Evolutionary conservation across 2,797 vertebrate species (phyloP).

Genomic region (Apodemus agrarius): DNA sequence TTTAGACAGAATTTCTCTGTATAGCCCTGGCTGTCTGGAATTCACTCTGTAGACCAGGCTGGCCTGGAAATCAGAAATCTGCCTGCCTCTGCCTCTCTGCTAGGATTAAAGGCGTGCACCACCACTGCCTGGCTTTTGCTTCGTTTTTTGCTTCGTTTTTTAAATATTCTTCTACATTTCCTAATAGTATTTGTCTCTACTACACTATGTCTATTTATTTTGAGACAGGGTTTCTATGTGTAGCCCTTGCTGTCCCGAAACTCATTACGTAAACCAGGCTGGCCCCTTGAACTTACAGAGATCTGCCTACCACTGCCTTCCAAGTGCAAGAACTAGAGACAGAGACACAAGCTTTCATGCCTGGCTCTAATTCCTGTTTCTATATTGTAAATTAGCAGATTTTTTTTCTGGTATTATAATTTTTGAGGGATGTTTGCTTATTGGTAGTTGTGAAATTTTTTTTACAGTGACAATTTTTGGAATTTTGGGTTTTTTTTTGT

Average conservation of each 20-base stretch:
- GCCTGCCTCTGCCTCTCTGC: no score
- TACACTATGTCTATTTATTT: not conserved
- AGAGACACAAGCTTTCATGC: not conserved
- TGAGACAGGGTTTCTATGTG: not conserved
- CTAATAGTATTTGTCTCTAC: not conserved
- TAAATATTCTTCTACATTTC: not conserved
- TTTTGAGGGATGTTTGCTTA: conserved; percentile 54
- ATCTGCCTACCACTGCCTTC: not conserved
- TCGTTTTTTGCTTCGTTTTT: no score
- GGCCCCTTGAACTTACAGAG: not conserved
- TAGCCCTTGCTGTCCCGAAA: not conserved
- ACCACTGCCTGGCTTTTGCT: no score
- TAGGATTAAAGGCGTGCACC: no score
- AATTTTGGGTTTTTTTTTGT: no score
- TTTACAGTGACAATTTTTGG: not conserved
- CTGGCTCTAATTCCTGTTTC: not conserved
- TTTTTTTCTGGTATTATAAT: not conserved
- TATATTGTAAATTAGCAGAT: conserved; percentile 8
- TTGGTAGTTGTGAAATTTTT: not conserved
- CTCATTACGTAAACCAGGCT: not conserved
- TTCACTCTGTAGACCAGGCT: no score
- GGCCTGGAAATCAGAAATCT: no score
- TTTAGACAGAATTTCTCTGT: no score
- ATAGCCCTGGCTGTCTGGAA: no score
- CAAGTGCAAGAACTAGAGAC: not conserved